Percentiles rank a stretch among this genome's conserved stretches.
These are phyloP conservation scores for Columba janthina DNA, from an alignment of 2,113 vertebrate species.

Conservation along the genomic window DNA sequence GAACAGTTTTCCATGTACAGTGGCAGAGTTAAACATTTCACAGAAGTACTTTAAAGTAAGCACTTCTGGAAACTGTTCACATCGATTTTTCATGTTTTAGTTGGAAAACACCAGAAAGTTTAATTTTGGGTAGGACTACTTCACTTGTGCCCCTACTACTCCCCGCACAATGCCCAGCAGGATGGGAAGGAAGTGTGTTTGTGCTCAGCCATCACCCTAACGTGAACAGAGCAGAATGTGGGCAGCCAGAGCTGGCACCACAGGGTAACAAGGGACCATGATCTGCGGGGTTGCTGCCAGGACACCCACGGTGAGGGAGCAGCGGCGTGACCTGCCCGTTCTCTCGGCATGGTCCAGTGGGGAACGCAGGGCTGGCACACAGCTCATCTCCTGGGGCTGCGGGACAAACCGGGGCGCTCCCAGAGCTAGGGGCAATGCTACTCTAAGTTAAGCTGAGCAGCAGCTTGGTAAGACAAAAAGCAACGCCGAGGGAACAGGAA, in stretches of 20 bases:
- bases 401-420: not conserved
- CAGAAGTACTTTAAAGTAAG: not conserved
- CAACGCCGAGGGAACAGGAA: not conserved
- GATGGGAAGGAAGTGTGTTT: not conserved
- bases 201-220: not conserved
- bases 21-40: not conserved
- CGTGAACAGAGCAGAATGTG: fast-evolving
- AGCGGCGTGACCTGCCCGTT: not conserved
- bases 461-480: not conserved
- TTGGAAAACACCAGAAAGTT: not conserved
- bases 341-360: not conserved
- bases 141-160: fast-evolving
- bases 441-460: not conserved
- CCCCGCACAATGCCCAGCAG: not conserved
- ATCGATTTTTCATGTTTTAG: not conserved
- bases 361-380: not conserved
- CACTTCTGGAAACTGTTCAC: not conserved
- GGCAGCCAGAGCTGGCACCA: not conserved
- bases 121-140: not conserved
- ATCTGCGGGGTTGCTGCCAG: not conserved
- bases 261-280: not conserved
- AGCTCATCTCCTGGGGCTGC: not conserved
- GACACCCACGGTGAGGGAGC: not conserved
- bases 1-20: not conserved
- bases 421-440: not conserved